These are phyloP conservation scores for Sarcoramphus papa DNA, from an alignment of 2,797 vertebrate genomes.

Conservation along the genomic window DNA sequence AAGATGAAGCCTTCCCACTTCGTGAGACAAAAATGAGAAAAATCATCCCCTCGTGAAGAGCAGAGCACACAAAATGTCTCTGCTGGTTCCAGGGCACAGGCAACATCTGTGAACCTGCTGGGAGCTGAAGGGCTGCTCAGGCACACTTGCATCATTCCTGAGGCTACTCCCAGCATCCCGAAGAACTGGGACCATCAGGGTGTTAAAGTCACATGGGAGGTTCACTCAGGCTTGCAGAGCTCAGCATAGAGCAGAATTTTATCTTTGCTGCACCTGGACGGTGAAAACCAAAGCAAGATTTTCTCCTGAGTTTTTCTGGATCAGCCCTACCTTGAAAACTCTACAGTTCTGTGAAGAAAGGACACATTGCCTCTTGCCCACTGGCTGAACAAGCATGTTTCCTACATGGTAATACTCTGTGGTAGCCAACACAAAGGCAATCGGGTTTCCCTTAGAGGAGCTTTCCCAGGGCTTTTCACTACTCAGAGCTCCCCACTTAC, in stretches of 20 bases:
- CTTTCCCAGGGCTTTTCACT: background rate
- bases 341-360: background rate
- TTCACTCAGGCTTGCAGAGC: background rate
- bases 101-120: background rate
- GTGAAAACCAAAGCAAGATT: background rate
- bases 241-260: background rate
- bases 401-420: background rate
- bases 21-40: background rate
- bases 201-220: background rate
- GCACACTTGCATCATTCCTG: background rate
- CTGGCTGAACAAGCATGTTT: background rate
- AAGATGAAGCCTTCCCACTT: conserved; percentile 10
- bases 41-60: background rate
- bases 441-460: background rate
- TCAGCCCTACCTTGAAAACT: background rate
- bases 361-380: background rate
- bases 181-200: background rate
- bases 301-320: background rate
- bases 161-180: background rate
- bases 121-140: background rate
- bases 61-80: background rate
- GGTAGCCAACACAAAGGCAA: background rate
- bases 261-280: background rate
- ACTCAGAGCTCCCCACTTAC: background rate
- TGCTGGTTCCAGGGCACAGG: background rate